Evolutionary conservation across 2,113 vertebrate genomes (phyloP), one percentile per base, ranked within the genome.

Genomic region (Falcunculus frontatus): DNA sequence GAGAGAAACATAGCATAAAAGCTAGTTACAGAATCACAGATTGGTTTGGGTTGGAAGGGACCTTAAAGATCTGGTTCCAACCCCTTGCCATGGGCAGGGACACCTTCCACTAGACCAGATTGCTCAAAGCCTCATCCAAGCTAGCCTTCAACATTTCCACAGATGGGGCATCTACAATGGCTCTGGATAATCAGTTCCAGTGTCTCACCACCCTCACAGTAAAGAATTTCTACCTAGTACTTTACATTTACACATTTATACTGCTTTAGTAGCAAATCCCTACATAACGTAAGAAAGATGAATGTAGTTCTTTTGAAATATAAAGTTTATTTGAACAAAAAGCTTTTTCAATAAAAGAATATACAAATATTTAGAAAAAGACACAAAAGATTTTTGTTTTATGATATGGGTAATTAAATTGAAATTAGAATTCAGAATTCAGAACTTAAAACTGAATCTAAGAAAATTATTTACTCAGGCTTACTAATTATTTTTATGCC

Each of bases 211-310:
- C 14, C 4, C 21, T 26, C 41, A 62, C 30, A 55, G 26, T 35
- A 32, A 76, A 83, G 8, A 59, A 75, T 53, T 75, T 47, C 39
- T 82, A 41, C 5, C 17, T 35, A 81, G 11, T 72, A 81, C 63
- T 90, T 92, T 86, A 42, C 9, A 65, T 90, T 67, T 90, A 67
- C 16, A 10, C 52, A 55, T 78, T 83, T 75, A 35, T 84, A 55
- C 10, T 60, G 13, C 30, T 82, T 89, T 68, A 52, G 44, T 50
- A 41, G 17, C 13, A 89, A 84, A 91, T 84, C 72, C 7, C 20
- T 67, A 25, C 5, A 5, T n/a, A 52, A 56, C 0, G 0, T n/a
- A 74, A 39, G 39, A 62, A 85, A 82, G 9, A 33, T 39, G 81
- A 87, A 39, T 56, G 7, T 30, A 32, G 6, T 4, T 6, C 0